phyloP scores from a whole-genome alignment of 1,140 invertebrate genomes.

The Mycetomoellerius zeteki region DNA sequence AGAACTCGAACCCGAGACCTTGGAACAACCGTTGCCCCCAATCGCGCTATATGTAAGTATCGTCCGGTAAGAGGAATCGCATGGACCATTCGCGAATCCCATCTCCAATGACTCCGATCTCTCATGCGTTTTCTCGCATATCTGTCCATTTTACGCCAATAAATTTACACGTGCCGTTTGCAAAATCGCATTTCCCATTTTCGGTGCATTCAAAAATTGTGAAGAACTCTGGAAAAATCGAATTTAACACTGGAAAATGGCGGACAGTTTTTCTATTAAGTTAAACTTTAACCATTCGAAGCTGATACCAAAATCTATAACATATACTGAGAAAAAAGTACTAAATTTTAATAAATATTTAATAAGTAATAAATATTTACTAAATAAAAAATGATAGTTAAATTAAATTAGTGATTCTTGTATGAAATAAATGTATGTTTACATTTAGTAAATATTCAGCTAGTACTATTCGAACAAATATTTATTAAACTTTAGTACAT shows the following conservation, averaged over 20 bases:
- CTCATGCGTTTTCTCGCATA: conserved; percentile 17
- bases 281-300: background rate
- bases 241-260: background rate
- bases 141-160: background rate
- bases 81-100: conserved; percentile 52
- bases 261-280: background rate
- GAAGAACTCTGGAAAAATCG: background rate
- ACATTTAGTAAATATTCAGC: no score
- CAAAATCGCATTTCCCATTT: background rate
- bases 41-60: conserved; percentile 79
- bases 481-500: no score
- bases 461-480: no score
- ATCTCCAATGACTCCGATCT: background rate
- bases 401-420: no score
- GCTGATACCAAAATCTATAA: no score
- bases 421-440: no score
- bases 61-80: conserved; percentile 45
- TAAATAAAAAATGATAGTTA: no score
- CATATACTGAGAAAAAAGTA: no score
- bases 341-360: no score
- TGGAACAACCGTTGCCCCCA: conserved; percentile 86
- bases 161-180: background rate
- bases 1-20: conserved; percentile 84
- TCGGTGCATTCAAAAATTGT: background rate
- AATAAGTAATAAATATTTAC: no score